A percentile compares a stretch with the other conserved stretches of the same genome.
Evolutionary conservation across 2,888 invertebrate species (phyloP).

Genomic region (Drosophila pegasa): DNA sequence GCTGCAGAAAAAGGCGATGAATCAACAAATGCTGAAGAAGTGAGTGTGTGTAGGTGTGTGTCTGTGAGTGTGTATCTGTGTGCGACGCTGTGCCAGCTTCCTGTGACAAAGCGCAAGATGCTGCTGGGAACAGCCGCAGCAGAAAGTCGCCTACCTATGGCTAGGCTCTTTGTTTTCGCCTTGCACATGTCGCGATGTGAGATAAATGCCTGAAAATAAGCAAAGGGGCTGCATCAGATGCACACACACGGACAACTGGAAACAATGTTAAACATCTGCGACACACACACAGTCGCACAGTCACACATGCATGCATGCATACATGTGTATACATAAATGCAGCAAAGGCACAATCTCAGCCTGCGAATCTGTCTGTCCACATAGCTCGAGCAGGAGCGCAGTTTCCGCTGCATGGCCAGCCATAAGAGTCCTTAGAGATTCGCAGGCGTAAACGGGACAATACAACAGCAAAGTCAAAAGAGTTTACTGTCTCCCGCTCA

Average conservation of each 20-base stretch:
- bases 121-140: constrained; percentile 19
- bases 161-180: constrained; percentile 43
- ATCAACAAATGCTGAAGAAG: constrained; percentile 54
- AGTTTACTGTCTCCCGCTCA: background rate
- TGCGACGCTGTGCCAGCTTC: constrained; percentile 26
- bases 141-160: constrained; percentile 58
- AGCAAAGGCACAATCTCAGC: constrained; percentile 49
- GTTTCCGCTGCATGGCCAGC: constrained; percentile 58
- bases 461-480: constrained; percentile 41
- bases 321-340: constrained; percentile 1
- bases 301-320: background rate
- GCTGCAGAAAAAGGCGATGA: constrained; percentile 57
- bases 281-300: constrained; percentile 6
- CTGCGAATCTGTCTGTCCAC: constrained; percentile 54
- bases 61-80: background rate
- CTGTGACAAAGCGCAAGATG: constrained; percentile 49
- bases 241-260: background rate
- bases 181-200: constrained; percentile 52
- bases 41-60: background rate
- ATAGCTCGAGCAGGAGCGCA: constrained; percentile 38
- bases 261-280: constrained; percentile 8
- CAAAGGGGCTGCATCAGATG: constrained; percentile 31
- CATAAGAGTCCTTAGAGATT: constrained; percentile 70
- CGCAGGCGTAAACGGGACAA: constrained; percentile 74
- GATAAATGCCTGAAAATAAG: constrained; percentile 56